Percentiles rank a stretch among this genome's conserved stretches.
Conservation (phyloP, 2,113 vertebrate genomes). For the Cepphus grylle region DNA sequence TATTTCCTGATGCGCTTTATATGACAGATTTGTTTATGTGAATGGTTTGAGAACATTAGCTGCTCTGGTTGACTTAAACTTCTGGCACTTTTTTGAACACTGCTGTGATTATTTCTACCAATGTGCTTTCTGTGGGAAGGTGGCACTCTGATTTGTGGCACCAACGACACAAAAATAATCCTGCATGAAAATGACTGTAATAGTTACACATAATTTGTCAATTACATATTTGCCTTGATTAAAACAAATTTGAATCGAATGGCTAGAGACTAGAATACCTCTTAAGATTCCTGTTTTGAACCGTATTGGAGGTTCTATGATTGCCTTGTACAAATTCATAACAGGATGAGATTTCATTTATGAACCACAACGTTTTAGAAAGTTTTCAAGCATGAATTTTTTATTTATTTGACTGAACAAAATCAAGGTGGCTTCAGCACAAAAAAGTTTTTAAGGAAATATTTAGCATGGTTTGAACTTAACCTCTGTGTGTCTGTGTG, state of each 20-base stretch:
- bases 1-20: conserved; percentile 44
- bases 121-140: conserved; percentile 39
- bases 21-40: conserved; percentile 41
- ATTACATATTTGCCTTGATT: conserved; percentile 40
- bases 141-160: conserved; percentile 55
- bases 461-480: conserved; percentile 69
- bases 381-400: neutral
- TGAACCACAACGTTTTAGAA: neutral
- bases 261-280: neutral
- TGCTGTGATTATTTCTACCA: conserved; percentile 47
- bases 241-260: neutral
- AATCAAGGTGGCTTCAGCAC: conserved; percentile 46
- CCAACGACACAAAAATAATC: neutral
- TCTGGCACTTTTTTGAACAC: conserved; percentile 55
- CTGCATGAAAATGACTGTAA: conserved; percentile 49
- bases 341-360: neutral
- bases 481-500: conserved; percentile 26
- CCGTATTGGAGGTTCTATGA: neutral
- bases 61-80: conserved; percentile 57
- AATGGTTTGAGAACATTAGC: conserved; percentile 42
- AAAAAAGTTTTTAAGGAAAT: conserved; percentile 27
- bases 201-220: conserved; percentile 10
- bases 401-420: conserved; percentile 34
- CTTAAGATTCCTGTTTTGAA: conserved; percentile 7
- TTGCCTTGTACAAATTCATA: neutral